phyloP scores from a whole-genome alignment of 1,140 invertebrate species.

The Trichomalopsis sarcophagae region DNA sequence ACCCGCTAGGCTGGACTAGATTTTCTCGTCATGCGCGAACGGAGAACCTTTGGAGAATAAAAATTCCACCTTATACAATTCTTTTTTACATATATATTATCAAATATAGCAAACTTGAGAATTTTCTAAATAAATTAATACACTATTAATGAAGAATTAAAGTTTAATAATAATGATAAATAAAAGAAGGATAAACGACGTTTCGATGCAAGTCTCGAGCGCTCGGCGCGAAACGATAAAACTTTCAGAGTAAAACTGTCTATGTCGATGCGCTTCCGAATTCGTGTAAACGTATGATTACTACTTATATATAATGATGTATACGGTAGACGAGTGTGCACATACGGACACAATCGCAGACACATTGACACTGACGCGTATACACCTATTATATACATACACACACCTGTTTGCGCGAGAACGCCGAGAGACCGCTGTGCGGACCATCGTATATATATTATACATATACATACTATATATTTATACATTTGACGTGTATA shows the following conservation, averaged over 20 bases:
- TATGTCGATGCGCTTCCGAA: conserved; percentile 37
- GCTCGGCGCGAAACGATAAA: neutral
- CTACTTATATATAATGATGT: neutral
- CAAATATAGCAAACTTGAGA: neutral
- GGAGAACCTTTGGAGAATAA: no score
- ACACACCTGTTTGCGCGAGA: neutral
- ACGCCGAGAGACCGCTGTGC: conserved; percentile 11
- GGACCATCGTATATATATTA: conserved; percentile 14
- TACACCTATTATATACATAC: neutral
- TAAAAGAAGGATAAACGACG: neutral
- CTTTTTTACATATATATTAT: neutral
- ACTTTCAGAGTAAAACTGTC: conserved; percentile 31
- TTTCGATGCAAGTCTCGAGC: neutral
- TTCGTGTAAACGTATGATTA: conserved; percentile 27
- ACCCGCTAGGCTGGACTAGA: conserved; percentile 7
- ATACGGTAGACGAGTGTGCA: neutral
- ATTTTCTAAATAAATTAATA: conserved; percentile 6
- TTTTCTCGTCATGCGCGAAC: no score
- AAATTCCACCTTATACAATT: neutral
- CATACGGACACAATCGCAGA: neutral
- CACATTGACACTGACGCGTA: neutral
- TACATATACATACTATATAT: conserved; percentile 40
- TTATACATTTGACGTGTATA: conserved; percentile 47
- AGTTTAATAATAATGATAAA: neutral
- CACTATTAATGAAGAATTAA: no score